These are phyloP conservation scores for Sphaeramia orbicularis DNA, from an alignment of 2,797 vertebrate genomes.

Conservation along the genomic window DNA sequence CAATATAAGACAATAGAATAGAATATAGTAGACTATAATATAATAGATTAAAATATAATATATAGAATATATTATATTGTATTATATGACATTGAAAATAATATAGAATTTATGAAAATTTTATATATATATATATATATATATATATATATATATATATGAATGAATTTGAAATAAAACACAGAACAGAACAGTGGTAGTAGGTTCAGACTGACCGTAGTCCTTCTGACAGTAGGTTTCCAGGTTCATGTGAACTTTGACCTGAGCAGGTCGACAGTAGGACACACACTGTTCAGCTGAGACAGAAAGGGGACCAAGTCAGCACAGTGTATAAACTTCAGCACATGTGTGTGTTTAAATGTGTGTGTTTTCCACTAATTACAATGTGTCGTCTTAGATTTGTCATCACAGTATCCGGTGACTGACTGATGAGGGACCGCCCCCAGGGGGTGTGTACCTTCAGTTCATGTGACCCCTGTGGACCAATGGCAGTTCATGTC, in stretches of 20 bases:
- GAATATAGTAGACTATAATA: too few relatives aligned
- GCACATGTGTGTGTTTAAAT: constrained; percentile 78
- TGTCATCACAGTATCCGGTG: constrained; percentile 81
- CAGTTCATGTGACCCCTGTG: too few relatives aligned
- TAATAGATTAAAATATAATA: too few relatives aligned
- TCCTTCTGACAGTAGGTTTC: constrained; percentile 91
- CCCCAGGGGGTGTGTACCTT: too few relatives aligned
- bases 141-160: too few relatives aligned
- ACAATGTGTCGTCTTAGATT: constrained; percentile 81
- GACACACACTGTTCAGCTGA: constrained; percentile 89
- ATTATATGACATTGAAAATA: too few relatives aligned
- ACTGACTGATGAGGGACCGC: constrained; percentile 82
- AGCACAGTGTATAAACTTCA: constrained; percentile 74
- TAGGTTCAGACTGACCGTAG: constrained; percentile 86
- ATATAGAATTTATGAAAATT: too few relatives aligned
- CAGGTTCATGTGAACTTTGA: constrained; percentile 90
- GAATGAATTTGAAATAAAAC: too few relatives aligned
- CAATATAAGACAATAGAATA: neutral
- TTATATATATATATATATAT: too few relatives aligned
- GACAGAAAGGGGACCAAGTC: constrained; percentile 58
- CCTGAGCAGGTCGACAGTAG: constrained; percentile 88
- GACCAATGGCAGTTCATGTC: too few relatives aligned
- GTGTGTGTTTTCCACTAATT: constrained; percentile 79
- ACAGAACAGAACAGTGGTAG: too few relatives aligned
- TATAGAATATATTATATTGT: too few relatives aligned